These are phyloP conservation scores for Drosophila mulleri DNA, from an alignment of 2,888 invertebrate species.

Conservation along the genomic window DNA sequence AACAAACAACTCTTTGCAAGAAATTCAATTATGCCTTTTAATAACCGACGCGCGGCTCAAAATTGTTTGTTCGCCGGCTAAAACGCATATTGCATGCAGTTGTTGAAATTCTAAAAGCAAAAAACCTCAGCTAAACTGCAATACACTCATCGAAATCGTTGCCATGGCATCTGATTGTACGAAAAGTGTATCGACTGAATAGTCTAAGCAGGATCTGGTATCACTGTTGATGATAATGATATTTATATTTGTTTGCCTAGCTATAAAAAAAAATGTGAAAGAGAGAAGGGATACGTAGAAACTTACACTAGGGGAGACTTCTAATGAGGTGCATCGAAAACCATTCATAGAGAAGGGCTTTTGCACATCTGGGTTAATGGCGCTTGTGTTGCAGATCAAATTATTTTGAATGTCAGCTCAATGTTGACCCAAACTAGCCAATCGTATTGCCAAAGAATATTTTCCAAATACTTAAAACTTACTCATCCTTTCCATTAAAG, in stretches of 20 bases:
- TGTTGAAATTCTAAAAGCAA: slow-evolving; percentile 12
- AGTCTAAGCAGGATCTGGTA: background rate
- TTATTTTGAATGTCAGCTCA: background rate
- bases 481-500: no score
- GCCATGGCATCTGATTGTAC: background rate
- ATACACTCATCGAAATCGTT: slow-evolving; percentile 2
- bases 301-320: background rate
- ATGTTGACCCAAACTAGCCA: background rate
- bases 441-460: background rate
- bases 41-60: slow-evolving; percentile 69
- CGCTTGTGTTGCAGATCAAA: background rate
- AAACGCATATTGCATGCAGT: slow-evolving; percentile 49
- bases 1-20: slow-evolving; percentile 76
- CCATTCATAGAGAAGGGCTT: background rate
- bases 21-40: slow-evolving; percentile 83
- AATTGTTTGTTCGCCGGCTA: slow-evolving; percentile 25
- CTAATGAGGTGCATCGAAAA: background rate
- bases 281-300: no score
- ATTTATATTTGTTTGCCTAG: no score
- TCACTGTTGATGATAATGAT: background rate
- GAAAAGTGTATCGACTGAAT: background rate
- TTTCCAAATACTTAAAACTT: background rate
- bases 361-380: no score
- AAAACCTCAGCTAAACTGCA: background rate
- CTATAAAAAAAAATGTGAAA: no score